Base-by-base conservation (phyloP, 2,797 vertebrate genomes). In the Danio choprae region DNA sequence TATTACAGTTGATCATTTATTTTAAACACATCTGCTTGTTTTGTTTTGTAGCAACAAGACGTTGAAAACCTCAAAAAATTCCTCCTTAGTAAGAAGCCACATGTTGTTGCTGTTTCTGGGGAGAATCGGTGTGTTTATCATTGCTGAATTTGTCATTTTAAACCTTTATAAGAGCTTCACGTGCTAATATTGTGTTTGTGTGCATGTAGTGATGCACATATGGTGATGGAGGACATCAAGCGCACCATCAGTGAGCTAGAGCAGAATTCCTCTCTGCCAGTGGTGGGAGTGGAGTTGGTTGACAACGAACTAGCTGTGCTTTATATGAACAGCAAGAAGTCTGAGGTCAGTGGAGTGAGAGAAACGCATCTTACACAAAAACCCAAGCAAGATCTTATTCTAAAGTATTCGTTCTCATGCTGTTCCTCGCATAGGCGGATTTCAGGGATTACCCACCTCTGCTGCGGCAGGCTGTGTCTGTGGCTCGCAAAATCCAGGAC, bases 261-360 rank as follows among this genome's bases (percentile, higher is more conserved):
- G 81, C 98, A 98, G 84, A 97, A 97, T 83, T 97, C 98, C 1
- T 97, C 98, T 77, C 90, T 99, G 78, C 96, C 98, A 0, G 91
- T 96, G 0, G 95, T 99, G 0, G 98, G 97, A 15, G 98, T 99
- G 74, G 98, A 99, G 84, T 91, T 99, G 80, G 93, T 99, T 64
- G 97, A 99, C 91, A 99, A 98, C 0, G 98, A 99, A 51, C 81
- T 99, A 84, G 95, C 96, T 63, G 95, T 95, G 3, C 93, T 99
- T n/a, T 99, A 99, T 88, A 99, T 99, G 98, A 99, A 99, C 92
- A 98, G 98, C 94, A 97, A 96, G 89, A 97, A 97, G 83, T 99
- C 98, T 3, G 98, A 99, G 96, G 98, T 99, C 86, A 29, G 38
- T 74, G 46, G 40, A 29, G 5, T 62, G 29, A 40, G n/a, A 67